Evolutionary conservation across 64 coral and sea anemone genomes (phyloP).

Genomic region (Catalaphyllia jardinei): DNA sequence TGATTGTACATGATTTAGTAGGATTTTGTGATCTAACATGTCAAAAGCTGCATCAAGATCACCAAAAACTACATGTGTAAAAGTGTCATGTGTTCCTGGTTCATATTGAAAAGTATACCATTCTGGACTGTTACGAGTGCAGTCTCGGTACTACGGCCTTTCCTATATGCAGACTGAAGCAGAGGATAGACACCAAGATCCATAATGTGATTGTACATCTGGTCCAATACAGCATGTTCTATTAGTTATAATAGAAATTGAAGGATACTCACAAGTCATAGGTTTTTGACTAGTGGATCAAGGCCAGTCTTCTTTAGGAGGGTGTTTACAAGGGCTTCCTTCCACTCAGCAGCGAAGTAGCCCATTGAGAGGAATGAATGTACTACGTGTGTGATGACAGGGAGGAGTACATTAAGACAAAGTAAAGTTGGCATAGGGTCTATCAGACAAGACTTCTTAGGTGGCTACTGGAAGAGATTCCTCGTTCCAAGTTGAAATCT

Average conservation of each 20-base stretch:
- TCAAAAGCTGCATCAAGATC: neutral
- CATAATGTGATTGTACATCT: neutral
- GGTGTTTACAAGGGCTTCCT: no score
- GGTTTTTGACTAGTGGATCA: neutral
- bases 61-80: neutral
- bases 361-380: no score
- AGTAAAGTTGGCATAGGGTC: no score
- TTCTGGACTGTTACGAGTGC: neutral
- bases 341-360: no score
- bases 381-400: no score
- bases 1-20: neutral
- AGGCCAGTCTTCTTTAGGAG: no score
- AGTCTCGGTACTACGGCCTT: neutral
- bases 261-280: neutral
- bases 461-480: no score
- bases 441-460: no score
- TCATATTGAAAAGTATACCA: neutral
- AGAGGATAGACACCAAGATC: neutral
- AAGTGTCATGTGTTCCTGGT: no score
- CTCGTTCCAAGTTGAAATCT: no score
- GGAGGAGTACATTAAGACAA: no score
- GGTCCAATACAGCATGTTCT: neutral
- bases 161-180: neutral
- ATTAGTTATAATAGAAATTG: neutral
- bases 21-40: neutral